Evolutionary conservation across 2,888 invertebrate species (phyloP).

Genomic region (Eretmocerus hayati): DNA sequence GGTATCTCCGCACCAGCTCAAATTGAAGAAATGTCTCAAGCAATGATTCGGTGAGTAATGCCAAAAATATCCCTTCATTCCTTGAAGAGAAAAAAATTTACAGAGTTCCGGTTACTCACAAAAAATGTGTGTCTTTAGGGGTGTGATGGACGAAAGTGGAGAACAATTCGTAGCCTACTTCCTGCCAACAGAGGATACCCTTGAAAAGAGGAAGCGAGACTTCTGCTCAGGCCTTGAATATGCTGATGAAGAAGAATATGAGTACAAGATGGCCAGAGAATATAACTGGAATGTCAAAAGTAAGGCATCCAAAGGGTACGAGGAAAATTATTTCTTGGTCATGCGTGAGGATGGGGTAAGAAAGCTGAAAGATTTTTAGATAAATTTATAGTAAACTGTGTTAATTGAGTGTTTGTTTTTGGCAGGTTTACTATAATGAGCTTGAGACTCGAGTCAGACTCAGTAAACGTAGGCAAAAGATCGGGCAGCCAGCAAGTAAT

Average conservation of each 20-base stretch:
- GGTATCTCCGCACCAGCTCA: constrained; percentile 82
- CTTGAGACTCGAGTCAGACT: constrained; percentile 90
- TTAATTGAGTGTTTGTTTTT: background rate
- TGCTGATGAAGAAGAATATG: constrained; percentile 86
- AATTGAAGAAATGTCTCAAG: constrained; percentile 97
- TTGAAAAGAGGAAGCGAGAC: constrained; percentile 82
- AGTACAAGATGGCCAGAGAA: constrained; percentile 94
- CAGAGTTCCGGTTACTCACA: no score
- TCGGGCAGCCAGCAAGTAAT: constrained; percentile 63
- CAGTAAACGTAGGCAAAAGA: constrained; percentile 82
- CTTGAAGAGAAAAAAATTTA: no score
- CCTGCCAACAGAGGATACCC: constrained; percentile 86
- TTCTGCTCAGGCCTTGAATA: constrained; percentile 68
- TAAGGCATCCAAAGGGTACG: constrained; percentile 89
- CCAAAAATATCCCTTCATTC: background rate
- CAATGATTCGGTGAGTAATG: constrained; percentile 80
- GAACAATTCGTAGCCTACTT: constrained; percentile 99
- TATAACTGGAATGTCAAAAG: constrained; percentile 99
- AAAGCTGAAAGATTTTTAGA: constrained; percentile 4
- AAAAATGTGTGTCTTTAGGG: constrained; percentile 72
- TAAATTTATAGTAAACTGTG: background rate
- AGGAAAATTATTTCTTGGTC: constrained; percentile 96
- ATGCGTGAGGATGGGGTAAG: constrained; percentile 72
- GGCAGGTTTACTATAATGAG: constrained; percentile 79
- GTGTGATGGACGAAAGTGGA: constrained; percentile 98